phyloP scores from a whole-genome alignment of 1,140 invertebrate species.

The Tenebrio molitor region DNA sequence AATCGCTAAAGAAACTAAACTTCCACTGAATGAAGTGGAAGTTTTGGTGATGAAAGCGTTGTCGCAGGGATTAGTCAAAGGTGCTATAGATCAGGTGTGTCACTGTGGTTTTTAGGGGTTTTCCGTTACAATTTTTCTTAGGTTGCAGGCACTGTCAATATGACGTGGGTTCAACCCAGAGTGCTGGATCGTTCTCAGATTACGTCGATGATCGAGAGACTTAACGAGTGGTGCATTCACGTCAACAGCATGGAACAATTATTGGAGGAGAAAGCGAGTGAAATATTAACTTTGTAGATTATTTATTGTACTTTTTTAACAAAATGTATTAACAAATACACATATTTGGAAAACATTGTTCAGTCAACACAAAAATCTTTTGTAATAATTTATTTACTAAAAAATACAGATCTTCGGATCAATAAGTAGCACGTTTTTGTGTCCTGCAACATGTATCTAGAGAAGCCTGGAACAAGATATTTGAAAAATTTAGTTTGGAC shows the following conservation, averaged over 20 bases:
- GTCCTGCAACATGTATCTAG: too few species aligned
- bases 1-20: slow-evolving; percentile 87
- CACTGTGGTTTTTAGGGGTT: slow-evolving; percentile 45
- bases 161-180: slow-evolving; percentile 93
- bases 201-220: slow-evolving; percentile 80
- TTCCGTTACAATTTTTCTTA: slow-evolving; percentile 67
- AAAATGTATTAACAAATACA: slow-evolving; percentile 9
- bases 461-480: too few species aligned
- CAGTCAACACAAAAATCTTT: too few species aligned
- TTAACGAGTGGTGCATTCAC: slow-evolving; percentile 87
- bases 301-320: slow-evolving; percentile 18
- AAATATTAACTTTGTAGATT: slow-evolving; percentile 83
- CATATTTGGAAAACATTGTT: too few species aligned
- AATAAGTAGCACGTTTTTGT: too few species aligned
- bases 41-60: slow-evolving; percentile 98
- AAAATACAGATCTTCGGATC: too few species aligned
- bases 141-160: slow-evolving; percentile 76
- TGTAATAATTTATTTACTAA: too few species aligned
- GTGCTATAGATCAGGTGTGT: slow-evolving; percentile 94
- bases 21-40: slow-evolving; percentile 91
- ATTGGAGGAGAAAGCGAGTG: slow-evolving; percentile 84
- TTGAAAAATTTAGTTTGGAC: too few species aligned
- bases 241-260: slow-evolving; percentile 86
- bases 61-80: slow-evolving; percentile 93
- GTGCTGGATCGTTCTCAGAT: slow-evolving; percentile 86